These are phyloP conservation scores for Albula goreensis DNA, from an alignment of 2,113 vertebrate genomes.

Conservation along the genomic window DNA sequence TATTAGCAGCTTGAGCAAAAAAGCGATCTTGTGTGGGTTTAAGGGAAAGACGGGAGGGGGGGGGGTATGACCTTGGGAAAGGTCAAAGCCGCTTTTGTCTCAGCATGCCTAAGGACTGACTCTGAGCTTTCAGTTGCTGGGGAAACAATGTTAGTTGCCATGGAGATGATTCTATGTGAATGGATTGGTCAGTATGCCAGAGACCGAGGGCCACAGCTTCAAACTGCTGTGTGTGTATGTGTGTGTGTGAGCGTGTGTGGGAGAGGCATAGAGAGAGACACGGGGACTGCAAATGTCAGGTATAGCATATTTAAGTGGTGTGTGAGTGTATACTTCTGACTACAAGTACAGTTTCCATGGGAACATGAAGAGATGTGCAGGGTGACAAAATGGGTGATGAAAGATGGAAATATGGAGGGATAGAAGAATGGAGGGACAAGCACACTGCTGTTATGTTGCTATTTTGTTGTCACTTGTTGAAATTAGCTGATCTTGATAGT, in stretches of 20 bases:
- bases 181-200: constrained; percentile 37
- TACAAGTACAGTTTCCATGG: not conserved
- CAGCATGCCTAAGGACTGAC: not conserved
- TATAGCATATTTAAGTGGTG: not conserved
- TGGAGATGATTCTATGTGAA: not conserved
- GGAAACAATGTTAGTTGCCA: not conserved
- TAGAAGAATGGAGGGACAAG: constrained; percentile 31
- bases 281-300: constrained; percentile 53
- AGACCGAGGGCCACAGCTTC: constrained; percentile 46
- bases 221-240: not conserved
- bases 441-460: too few species aligned
- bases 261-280: constrained; percentile 40
- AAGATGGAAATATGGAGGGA: constrained; percentile 53
- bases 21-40: not conserved
- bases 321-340: not conserved
- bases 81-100: not conserved
- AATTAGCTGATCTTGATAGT: too few species aligned
- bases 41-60: not conserved
- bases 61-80: not conserved
- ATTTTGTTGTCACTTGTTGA: too few species aligned
- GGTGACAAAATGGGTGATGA: not conserved
- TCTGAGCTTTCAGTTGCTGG: not conserved
- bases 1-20: constrained; percentile 33
- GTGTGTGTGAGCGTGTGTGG: not conserved
- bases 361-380: not conserved